Evolutionary conservation across 2,888 invertebrate genomes (phyloP).

Genomic region (Pecten maximus): DNA sequence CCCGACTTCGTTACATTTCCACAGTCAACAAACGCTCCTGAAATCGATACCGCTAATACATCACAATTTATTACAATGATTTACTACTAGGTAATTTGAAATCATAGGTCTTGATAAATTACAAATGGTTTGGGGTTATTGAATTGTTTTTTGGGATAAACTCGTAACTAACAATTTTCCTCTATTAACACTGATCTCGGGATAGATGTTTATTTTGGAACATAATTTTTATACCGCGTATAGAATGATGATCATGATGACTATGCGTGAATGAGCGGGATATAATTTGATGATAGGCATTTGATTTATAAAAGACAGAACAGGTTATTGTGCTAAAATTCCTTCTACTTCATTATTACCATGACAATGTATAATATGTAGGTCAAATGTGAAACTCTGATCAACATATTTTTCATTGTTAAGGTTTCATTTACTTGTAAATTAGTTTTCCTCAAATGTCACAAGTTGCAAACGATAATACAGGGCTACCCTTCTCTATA

Average conservation of each 20-base stretch:
- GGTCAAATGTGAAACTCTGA: too few species aligned
- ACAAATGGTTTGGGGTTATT: not conserved
- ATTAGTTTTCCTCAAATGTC: too few species aligned
- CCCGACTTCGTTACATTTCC: constrained; percentile 10
- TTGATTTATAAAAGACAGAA: not conserved
- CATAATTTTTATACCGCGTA: not conserved
- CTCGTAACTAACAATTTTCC: constrained; percentile 5
- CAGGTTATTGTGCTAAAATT: not conserved
- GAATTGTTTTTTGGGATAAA: constrained; percentile 16
- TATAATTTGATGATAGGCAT: not conserved
- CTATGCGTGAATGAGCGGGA: not conserved
- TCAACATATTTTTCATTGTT: too few species aligned
- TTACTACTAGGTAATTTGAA: constrained; percentile 7
- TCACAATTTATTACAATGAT: constrained; percentile 35
- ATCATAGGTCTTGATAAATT: constrained; percentile 22
- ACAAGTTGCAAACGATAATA: too few species aligned
- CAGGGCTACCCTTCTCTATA: too few species aligned
- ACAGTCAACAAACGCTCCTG: constrained; percentile 4
- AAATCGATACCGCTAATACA: not conserved
- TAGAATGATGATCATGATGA: not conserved
- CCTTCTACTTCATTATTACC: too few species aligned
- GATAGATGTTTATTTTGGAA: not conserved
- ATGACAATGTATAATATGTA: too few species aligned
- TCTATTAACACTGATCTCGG: not conserved
- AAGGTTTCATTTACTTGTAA: too few species aligned